These are phyloP conservation scores for Clinocottus analis DNA, from an alignment of 2,113 vertebrate genomes.

Conservation along the genomic window DNA sequence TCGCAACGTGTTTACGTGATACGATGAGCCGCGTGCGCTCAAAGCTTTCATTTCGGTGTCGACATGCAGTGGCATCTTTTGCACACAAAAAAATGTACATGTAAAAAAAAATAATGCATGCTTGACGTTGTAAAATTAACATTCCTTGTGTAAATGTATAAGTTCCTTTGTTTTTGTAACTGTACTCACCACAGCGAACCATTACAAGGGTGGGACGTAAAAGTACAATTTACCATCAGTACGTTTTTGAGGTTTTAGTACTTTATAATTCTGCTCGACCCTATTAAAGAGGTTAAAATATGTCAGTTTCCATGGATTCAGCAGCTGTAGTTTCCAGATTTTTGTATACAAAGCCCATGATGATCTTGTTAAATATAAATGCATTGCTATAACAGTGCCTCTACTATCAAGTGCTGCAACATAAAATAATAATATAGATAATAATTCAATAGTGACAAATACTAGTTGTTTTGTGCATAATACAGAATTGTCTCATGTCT, in stretches of 20 bases:
- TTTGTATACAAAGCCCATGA: no score
- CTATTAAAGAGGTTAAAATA: no score
- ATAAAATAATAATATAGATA: not conserved
- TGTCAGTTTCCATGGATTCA: not conserved
- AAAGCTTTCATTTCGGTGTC: not conserved
- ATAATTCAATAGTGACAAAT: not conserved
- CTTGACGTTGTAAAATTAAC: not conserved
- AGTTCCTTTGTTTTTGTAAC: not conserved
- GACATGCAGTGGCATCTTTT: not conserved
- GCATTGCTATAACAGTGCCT: not conserved
- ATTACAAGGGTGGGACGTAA: not conserved
- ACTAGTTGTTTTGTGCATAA: not conserved
- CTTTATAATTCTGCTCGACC: not conserved
- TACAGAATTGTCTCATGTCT: not conserved
- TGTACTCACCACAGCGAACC: not conserved
- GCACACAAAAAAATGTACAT: no score
- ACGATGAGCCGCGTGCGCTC: no score
- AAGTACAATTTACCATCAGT: not conserved
- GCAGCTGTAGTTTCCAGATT: not conserved
- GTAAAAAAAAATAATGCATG: not conserved
- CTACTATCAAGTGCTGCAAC: no score
- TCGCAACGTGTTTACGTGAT: no score
- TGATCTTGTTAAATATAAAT: not conserved
- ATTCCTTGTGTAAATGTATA: not conserved
- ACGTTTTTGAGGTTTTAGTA: not conserved